Evolutionary conservation across 1,140 invertebrate species (phyloP), one percentile per base, ranked within the genome.

Genomic region (Brachionus rubens): DNA sequence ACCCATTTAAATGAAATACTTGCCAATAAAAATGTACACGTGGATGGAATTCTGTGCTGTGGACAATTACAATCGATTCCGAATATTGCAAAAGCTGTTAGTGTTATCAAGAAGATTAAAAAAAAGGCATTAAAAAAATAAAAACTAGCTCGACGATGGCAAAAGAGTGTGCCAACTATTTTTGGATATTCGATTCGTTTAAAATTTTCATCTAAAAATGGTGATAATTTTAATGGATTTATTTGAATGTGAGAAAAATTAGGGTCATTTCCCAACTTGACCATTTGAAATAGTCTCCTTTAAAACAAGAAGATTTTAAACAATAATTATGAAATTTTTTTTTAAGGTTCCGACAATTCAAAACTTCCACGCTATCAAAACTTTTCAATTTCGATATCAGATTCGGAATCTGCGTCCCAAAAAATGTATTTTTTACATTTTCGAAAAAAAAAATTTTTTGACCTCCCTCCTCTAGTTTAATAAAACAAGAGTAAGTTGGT

Each of bases 21-120:
- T 26, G 48, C 56, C 0, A 54, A 12, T 50, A 54, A 33, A 47
- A 75, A 75, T 4, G 48, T 33, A 30, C 26, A 36, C 56, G 52
- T 54, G 3, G 36, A 16, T 14, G 72, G n/a, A 36, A 75, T 41
- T 54, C 72, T 80, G 72, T 84, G 83, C 76, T 83, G 80, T 28
- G 83, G 82, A 16, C 79, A 77, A 7, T 78, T 77, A 26, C 81
- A 81, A 26, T 81, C 78, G 41, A 85, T 83, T n/a, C 82, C 81
- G 78, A 85, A 85, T 77, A 16, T 65, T 21, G 59, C 26, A 65
- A 65, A 65, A 24, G 59, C 43, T 65, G 59, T 65, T 28, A 65
- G 3, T 19, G 59, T 65, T 9, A 65, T 65, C 12, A 65, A 24
- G 16, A 65, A 65, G 24, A 65, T 65, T 9, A 65, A 43, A 65